These are phyloP conservation scores for Cyclura pinguis DNA, from an alignment of 2,797 vertebrate species.

Conservation along the genomic window DNA sequence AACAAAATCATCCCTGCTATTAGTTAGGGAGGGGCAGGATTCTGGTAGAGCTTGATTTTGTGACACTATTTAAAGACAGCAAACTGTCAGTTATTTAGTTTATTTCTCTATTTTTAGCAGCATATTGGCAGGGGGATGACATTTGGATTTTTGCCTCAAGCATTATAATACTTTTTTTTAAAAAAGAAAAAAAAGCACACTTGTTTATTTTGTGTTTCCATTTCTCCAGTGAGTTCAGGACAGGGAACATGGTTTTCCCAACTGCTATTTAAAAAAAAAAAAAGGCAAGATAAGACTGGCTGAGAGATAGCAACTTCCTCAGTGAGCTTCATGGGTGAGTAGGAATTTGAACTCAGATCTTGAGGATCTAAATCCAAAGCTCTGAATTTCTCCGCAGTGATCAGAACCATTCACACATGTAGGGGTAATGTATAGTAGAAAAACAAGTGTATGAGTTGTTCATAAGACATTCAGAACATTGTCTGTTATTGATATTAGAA, in stretches of 20 bases:
- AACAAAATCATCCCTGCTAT: not conserved
- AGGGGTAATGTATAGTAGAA: too few relatives aligned
- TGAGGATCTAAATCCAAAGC: not conserved
- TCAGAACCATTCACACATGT: not conserved
- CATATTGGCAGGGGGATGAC: too few relatives aligned
- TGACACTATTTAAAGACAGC: not conserved
- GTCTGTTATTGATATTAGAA: too few relatives aligned
- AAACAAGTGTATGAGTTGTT: too few relatives aligned
- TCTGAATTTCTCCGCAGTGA: not conserved
- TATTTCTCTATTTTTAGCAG: not conserved
- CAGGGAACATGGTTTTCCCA: too few relatives aligned
- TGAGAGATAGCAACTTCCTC: not conserved
- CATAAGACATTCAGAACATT: too few relatives aligned
- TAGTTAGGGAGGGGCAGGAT: not conserved
- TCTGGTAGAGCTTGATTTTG: not conserved
- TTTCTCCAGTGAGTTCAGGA: not conserved
- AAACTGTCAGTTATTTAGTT: not conserved
- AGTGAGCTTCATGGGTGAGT: not conserved
- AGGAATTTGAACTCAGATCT: not conserved
- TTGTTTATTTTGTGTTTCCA: not conserved
- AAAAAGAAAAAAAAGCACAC: too few relatives aligned
- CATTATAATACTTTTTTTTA: too few relatives aligned
- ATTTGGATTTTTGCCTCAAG: too few relatives aligned
- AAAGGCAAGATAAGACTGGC: too few relatives aligned
- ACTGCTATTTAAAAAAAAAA: too few relatives aligned